These are phyloP conservation scores for Hipparchia sbordonii DNA, from an alignment of 2,888 invertebrate genomes.

Conservation along the genomic window DNA sequence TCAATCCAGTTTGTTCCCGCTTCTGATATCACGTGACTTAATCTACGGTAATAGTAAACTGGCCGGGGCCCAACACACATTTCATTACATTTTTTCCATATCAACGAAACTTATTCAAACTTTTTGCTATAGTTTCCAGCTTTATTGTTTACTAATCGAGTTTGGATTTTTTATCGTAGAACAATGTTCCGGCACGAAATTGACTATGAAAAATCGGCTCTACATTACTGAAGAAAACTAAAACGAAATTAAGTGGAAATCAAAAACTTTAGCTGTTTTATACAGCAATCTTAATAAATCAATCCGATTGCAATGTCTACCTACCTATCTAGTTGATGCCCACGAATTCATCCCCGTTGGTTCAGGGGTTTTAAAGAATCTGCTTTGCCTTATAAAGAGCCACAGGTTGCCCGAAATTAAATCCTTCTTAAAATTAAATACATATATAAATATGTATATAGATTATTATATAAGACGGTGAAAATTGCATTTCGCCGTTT, in stretches of 20 bases:
- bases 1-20: constrained; percentile 45
- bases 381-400: no score
- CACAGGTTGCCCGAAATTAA: no score
- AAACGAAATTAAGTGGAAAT: no score
- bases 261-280: neutral
- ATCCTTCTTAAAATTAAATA: no score
- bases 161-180: constrained; percentile 1
- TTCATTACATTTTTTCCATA: constrained; percentile 16
- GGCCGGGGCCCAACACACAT: constrained; percentile 25
- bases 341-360: no score
- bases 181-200: neutral
- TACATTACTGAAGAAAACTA: neutral
- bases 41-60: constrained; percentile 36
- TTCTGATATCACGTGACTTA: constrained; percentile 42
- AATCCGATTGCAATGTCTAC: no score
- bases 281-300: neutral
- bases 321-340: no score
- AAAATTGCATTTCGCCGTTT: neutral
- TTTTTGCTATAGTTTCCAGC: constrained; percentile 3
- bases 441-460: no score
- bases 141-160: neutral
- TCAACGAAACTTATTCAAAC: constrained; percentile 6
- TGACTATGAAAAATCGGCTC: neutral
- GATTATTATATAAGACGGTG: no score
- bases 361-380: no score